Percentiles rank a stretch among this genome's conserved stretches.
Conservation (phyloP, 2,888 invertebrate genomes). For the Dromius quadrimaculatus region DNA sequence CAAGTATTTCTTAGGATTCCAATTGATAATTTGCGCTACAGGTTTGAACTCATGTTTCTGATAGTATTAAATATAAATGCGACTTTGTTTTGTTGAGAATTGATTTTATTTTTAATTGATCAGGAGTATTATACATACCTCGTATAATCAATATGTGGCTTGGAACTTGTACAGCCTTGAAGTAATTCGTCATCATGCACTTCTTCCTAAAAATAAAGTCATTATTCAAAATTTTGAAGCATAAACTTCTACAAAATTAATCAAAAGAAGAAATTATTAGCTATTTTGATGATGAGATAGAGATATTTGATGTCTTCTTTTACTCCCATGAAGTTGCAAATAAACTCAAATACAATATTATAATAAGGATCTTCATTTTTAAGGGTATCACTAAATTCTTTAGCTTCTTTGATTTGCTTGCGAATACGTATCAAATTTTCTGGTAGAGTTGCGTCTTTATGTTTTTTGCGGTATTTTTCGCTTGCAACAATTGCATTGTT, state of each 20-base stretch:
- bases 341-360: neutral
- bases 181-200: neutral
- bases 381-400: neutral
- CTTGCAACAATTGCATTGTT: neutral
- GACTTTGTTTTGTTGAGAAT: neutral
- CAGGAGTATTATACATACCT: neutral
- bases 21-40: too few species aligned
- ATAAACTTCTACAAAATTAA: too few species aligned
- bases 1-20: neutral
- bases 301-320: neutral
- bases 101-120: neutral
- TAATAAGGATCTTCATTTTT: neutral
- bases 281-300: neutral
- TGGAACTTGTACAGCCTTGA: neutral
- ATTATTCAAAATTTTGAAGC: neutral
- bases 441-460: neutral
- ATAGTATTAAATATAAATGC: neutral
- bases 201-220: neutral
- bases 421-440: neutral
- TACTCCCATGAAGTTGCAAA: neutral
- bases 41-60: neutral
- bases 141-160: neutral
- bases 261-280: neutral
- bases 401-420: neutral
- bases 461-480: neutral